Base-by-base conservation (phyloP, 1,140 invertebrate genomes). In the Dinoponera quadriceps region DNA sequence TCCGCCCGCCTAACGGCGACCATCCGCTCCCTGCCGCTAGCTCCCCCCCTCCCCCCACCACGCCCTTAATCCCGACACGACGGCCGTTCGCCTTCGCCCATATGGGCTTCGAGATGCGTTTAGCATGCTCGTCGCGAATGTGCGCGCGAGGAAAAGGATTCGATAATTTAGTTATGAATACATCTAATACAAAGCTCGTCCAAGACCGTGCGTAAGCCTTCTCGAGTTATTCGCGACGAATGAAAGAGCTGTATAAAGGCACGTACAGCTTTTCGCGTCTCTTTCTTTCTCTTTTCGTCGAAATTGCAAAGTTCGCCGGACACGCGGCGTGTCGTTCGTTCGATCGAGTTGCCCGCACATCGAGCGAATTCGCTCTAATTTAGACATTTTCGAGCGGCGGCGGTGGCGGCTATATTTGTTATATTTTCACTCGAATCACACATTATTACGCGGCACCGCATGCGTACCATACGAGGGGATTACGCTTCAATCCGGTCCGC, bases 391-490 rank as follows among this genome's bases (percentile, higher is more conserved):
- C 87, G 51, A 44, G 33, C 25, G 63, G 55, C 20, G 55, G 33
- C 73, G 20, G 29, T 14, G 13, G 27, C 57, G 44, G 75, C 33
- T 80, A 85, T 88, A 88, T 88, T 88, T 88, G 86, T 85, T 89
- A 89, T 88, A 88, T 88, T 88, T 88, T 88, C 86, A 57, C 80
- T 83, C 74, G 81, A 82, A 91, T 90, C 88, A 44, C 38, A 44
- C 38, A 91, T 91, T 90, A 90, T 90, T 91, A 89, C 87, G 85
- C 80, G 85, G 87, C 83, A 78, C 82, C 81, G 82, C 82, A 78
- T 71, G 66, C 82, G 72, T 74, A 33, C 44, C 65, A 72, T 66
- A 88, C 66, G 73, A 83, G 84, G 82, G 88, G 89, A 90, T 90
- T 90, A 91, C 86, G 59, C 90, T 82, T 89, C 86, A 91, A 88